Percentiles rank a stretch among this genome's conserved stretches.
Conservation (phyloP, 2,797 vertebrate species). For the Chloroceryle inda region DNA sequence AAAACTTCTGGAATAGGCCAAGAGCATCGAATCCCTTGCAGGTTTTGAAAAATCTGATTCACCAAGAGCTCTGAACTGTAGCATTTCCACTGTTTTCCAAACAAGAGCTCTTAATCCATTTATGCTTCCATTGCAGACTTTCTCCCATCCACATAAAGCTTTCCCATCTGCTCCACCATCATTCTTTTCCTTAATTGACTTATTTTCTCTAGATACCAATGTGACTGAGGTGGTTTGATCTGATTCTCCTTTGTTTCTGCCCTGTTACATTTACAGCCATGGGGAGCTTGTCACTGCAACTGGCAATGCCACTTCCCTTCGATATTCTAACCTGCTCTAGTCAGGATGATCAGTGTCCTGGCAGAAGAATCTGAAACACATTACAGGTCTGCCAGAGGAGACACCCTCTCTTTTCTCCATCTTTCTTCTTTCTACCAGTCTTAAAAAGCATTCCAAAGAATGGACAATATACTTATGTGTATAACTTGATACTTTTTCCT, state of each 20-base stretch:
- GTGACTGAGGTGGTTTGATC: background rate
- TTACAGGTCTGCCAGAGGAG: background rate
- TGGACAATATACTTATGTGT: background rate
- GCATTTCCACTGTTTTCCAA: background rate
- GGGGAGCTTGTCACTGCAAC: background rate
- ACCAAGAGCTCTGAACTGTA: background rate
- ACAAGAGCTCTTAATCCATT: background rate
- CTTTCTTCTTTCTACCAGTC: background rate
- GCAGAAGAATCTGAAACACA: background rate
- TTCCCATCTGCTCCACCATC: background rate
- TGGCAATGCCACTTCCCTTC: background rate
- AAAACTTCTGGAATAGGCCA: background rate
- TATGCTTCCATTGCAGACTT: background rate
- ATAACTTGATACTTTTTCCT: background rate
- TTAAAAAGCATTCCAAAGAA: background rate
- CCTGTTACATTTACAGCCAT: background rate
- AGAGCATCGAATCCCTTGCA: background rate
- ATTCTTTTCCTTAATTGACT: background rate
- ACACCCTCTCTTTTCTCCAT: background rate
- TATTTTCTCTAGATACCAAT: background rate
- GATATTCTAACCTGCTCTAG: background rate
- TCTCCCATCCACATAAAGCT: background rate
- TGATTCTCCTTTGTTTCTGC: background rate
- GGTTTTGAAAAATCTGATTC: slow-evolving; percentile 5
- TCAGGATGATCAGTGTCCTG: background rate